Percentiles rank a stretch among this genome's conserved stretches.
Evolutionary conservation across 2,113 vertebrate species (phyloP).

Genomic region (Miniopterus natalensis): DNA sequence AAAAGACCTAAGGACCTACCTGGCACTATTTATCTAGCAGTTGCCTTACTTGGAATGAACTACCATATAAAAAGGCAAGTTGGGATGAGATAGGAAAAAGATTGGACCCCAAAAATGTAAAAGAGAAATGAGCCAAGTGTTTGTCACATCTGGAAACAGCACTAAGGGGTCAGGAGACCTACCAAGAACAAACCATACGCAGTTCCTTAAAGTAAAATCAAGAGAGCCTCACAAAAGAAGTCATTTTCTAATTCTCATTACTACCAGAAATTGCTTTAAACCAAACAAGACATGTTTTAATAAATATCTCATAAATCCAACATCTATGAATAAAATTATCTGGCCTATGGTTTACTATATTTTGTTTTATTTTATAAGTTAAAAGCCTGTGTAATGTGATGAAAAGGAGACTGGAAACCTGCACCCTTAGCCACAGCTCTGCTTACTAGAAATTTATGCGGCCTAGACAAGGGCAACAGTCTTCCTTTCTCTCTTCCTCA

Average conservation of each 20-base stretch:
- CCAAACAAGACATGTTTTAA: not conserved
- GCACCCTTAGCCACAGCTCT: not conserved
- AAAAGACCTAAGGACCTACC: not conserved
- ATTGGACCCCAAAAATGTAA: not conserved
- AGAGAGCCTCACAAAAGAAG: not conserved
- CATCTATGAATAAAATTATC: not conserved
- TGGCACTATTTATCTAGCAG: not conserved
- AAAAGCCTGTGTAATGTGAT: not conserved
- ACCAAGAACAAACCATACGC: not conserved
- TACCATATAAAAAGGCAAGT: not conserved
- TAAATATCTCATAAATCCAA: not conserved
- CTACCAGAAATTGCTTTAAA: not conserved
- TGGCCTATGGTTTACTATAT: not conserved
- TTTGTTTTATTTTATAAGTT: not conserved
- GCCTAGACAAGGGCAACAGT: fast-evolving
- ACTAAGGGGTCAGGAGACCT: not conserved
- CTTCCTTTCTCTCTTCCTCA: not conserved
- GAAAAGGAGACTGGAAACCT: not conserved
- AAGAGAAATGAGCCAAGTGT: not conserved
- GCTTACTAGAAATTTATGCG: not conserved
- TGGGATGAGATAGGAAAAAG: not conserved
- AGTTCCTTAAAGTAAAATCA: not conserved
- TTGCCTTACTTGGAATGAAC: not conserved
- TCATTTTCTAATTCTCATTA: not conserved
- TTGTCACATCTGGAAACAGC: not conserved